Evolutionary conservation across 2,888 invertebrate species (phyloP).

Genomic region (Heliothis peltigera): DNA sequence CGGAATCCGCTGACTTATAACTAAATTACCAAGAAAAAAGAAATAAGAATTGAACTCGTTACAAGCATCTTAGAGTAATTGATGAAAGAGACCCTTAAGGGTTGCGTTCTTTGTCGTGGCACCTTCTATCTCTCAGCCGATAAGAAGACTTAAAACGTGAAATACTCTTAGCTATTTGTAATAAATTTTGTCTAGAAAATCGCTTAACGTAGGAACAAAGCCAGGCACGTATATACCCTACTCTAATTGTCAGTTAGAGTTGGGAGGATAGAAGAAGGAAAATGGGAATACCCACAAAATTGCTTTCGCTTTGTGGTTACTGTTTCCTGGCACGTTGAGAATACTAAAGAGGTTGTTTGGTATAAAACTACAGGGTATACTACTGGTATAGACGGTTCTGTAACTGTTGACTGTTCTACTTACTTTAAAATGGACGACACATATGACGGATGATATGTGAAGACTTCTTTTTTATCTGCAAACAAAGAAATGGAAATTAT

Average conservation of each 20-base stretch:
- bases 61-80: too few relatives aligned
- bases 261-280: constrained; percentile 11
- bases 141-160: neutral
- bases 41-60: too few relatives aligned
- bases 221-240: constrained; percentile 35
- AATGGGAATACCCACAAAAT: constrained; percentile 36
- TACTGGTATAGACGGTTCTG: too few relatives aligned
- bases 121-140: too few relatives aligned
- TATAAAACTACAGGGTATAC: neutral
- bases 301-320: constrained; percentile 1
- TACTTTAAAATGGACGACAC: constrained; percentile 4
- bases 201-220: neutral
- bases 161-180: constrained; percentile 1
- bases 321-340: constrained; percentile 11
- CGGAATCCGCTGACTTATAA: too few relatives aligned
- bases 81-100: too few relatives aligned
- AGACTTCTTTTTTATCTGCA: constrained; percentile 28
- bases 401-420: constrained; percentile 24
- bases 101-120: too few relatives aligned
- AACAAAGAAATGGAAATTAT: constrained; percentile 19
- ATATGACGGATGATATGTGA: neutral
- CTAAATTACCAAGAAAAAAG: too few relatives aligned
- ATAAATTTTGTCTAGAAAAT: constrained; percentile 15
- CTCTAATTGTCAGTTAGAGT: constrained; percentile 33
- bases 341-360: constrained; percentile 34